phyloP scores from a whole-genome alignment of 2,113 vertebrate species.

The Elanus axillaris region DNA sequence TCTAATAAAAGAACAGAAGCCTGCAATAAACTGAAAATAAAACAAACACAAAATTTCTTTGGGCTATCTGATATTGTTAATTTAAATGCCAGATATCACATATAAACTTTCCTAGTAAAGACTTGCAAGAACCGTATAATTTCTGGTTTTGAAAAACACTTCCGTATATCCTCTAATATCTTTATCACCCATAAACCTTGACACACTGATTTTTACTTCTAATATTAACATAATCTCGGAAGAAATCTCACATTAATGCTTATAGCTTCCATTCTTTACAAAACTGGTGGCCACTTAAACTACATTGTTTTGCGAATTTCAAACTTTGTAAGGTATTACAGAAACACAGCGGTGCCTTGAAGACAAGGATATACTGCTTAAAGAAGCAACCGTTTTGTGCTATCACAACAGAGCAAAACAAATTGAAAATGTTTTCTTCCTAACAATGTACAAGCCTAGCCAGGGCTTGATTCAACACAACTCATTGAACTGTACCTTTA shows the following conservation, averaged over 20 bases:
- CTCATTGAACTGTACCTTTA: background rate
- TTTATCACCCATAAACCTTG: background rate
- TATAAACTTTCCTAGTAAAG: background rate
- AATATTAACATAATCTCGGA: constrained; percentile 12
- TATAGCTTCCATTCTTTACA: constrained; percentile 32
- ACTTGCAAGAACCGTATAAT: constrained; percentile 5
- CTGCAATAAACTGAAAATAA: constrained; percentile 40
- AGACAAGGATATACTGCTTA: background rate
- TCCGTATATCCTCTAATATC: background rate
- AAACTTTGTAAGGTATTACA: constrained; percentile 4
- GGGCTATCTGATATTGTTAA: background rate
- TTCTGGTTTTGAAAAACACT: constrained; percentile 14
- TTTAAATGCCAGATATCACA: background rate
- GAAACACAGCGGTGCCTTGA: background rate
- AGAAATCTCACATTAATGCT: background rate
- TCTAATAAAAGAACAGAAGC: constrained; percentile 41
- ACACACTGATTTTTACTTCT: constrained; percentile 33
- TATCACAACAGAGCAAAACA: background rate
- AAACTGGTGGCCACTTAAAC: background rate
- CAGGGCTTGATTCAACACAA: background rate
- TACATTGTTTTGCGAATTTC: background rate
- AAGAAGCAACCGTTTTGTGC: background rate
- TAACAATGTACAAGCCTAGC: background rate
- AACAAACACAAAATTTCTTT: constrained; percentile 38
- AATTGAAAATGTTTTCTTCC: background rate